phyloP scores from a whole-genome alignment of 2,888 invertebrate species.

The Dynastes tityus region DNA sequence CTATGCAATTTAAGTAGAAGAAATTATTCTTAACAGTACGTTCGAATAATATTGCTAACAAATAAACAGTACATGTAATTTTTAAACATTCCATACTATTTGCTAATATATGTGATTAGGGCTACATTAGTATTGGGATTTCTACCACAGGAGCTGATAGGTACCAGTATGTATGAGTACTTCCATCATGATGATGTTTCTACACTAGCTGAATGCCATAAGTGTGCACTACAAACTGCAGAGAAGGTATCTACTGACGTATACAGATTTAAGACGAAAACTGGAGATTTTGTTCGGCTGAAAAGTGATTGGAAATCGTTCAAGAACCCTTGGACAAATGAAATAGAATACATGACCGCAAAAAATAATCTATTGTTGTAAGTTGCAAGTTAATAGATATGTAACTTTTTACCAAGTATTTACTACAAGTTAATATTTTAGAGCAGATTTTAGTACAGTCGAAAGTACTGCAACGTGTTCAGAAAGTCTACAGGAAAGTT shows the following conservation, averaged over 20 bases:
- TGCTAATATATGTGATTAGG: conserved; percentile 70
- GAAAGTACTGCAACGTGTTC: conserved; percentile 71
- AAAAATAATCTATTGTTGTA: conserved; percentile 86
- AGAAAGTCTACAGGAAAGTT: conserved; percentile 72
- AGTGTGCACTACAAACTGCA: conserved; percentile 80
- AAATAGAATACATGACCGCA: conserved; percentile 91
- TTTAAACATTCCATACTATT: conserved; percentile 15
- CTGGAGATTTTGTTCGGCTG: conserved; percentile 81
- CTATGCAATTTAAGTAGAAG: conserved; percentile 53
- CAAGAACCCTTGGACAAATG: conserved; percentile 96
- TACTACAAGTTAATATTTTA: conserved; percentile 10
- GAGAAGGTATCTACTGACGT: conserved; percentile 79
- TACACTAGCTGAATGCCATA: conserved; percentile 87
- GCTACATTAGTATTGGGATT: conserved; percentile 92
- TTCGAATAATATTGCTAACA: no score
- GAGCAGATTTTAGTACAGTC: conserved; percentile 71
- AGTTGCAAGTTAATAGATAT: conserved; percentile 61
- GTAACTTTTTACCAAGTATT: background rate
- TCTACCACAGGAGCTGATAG: conserved; percentile 93
- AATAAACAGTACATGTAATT: background rate
- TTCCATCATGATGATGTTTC: conserved; percentile 87
- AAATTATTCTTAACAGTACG: no score
- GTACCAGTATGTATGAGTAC: conserved; percentile 95
- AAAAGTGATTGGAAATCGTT: conserved; percentile 92
- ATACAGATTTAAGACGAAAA: conserved; percentile 87